Evolutionary conservation across 2,113 vertebrate species (phyloP).

Genomic region (Ursus arctos): DNA sequence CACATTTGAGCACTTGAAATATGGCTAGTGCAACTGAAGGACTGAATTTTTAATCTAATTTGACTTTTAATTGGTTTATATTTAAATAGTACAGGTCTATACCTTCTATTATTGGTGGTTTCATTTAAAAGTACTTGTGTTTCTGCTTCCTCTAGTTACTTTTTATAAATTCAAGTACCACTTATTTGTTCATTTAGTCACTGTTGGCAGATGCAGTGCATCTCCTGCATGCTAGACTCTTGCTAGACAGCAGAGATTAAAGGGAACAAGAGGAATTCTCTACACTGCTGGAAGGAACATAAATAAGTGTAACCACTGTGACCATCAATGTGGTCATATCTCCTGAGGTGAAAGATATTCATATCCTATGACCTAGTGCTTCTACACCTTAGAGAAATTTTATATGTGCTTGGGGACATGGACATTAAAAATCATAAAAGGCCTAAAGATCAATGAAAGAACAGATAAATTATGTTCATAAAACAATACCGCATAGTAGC

Average conservation of each 20-base stretch:
- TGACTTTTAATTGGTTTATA: neutral
- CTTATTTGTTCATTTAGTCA: neutral
- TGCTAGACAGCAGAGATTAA: neutral
- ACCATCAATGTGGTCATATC: neutral
- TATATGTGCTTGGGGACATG: neutral
- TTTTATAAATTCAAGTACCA: neutral
- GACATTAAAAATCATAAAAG: neutral
- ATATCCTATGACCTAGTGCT: neutral
- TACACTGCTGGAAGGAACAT: neutral
- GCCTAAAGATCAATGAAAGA: neutral
- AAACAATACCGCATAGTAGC: neutral
- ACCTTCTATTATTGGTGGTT: neutral
- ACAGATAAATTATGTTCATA: neutral
- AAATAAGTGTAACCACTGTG: neutral
- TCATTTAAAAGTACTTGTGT: neutral
- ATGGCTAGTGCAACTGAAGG: neutral
- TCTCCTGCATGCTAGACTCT: neutral
- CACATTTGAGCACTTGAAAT: neutral
- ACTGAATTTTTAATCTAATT: constrained; percentile 32
- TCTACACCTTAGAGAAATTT: neutral
- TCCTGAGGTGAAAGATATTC: neutral
- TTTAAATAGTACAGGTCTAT: neutral
- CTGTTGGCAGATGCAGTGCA: neutral
- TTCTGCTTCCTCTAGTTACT: neutral
- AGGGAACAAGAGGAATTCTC: neutral